Base-by-base conservation (phyloP, 2,113 vertebrate species). In the Chlorodrepanis virens region DNA sequence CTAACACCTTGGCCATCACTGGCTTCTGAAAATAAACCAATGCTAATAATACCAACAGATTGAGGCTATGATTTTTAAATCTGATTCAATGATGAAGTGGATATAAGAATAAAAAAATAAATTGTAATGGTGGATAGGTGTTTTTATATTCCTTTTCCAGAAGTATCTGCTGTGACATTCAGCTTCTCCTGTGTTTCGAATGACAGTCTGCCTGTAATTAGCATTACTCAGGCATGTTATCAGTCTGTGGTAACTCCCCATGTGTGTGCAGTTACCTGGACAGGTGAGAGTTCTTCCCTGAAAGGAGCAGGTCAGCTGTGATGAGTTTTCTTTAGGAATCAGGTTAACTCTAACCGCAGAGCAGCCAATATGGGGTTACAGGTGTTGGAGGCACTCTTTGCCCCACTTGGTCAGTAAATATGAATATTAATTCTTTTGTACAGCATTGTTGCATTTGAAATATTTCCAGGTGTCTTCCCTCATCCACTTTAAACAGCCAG, bases 341-440 rank as follows among this genome's bases (percentile, higher is more conserved):
- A 11, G 15, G 1, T 79, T 14, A 22, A 56, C 54, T 12, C 54
- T n/a, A 22, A 56, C 67, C 35, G 7, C 24, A 11, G 29, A 33
- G 53, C 1, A 80, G 53, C 44, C 14, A 7, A 0, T 8, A 1
- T 0, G 25, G 10, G 28, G 15, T 12, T 47, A 7, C 6, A 11
- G 16, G 5, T n/a, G 15, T 3, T 84, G 50, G 59, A 77, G 59
- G 54, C 25, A 53, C 40, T 61, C 11, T 60, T 80, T 44, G 16
- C 42, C 14, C 2, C 11, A 3, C 24, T 23, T 25, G 9, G 27
- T 60, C 42, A 67, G 14, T 29, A 44, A 57, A 84, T n/a, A 12
- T 0, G 16, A n/a, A 11, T 27, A 39, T 19, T 5, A 23, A n/a
- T 50, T 57, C 5, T 17, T 69, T 10, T 53, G 31, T 76, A 7